Evolutionary conservation across 2,113 vertebrate species (phyloP), one percentile per base, ranked within the genome.

Genomic region (Octodon degus): DNA sequence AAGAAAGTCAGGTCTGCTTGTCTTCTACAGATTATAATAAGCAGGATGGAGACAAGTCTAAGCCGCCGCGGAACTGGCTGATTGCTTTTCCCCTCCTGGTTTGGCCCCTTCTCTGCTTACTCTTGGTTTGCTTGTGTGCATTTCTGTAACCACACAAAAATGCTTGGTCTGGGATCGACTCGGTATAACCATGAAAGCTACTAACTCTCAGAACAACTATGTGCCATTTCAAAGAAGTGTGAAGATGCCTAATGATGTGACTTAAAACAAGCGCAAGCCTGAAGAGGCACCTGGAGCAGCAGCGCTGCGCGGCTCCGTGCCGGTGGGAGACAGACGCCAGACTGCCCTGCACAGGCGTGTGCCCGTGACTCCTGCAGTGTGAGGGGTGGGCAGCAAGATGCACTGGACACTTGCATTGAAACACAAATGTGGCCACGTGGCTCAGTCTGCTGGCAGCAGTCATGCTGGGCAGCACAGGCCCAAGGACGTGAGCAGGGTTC

Each of bases 111-210:
- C 24, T 81, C 2, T n/a, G 58, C 93, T 93, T 62, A 62, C 63
- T 96, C 37, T 83, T 88, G 32, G 65, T 91, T 93, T 74, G 22
- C 47, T 74, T 80, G 34, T 95, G 83, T 62, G n/a, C 14, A 53
- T 70, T 95, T 95, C 65, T 86, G 80, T 91, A 89, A 70, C 86
- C 68, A 95, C 13, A 34, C 65, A 72, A 83, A 96, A 89, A 62
- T 95, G 22, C 30, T 91, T 85, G 55, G 27, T 81, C 86, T 91
- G 47, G 47, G 47, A 96, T 91, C 80, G 50, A 91, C 65, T 62
- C 58, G 65, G 16, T 89, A 1, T 94, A 55, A 82, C 76, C n/a
- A 86, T 85, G 11, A 58, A 95, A 86, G 67, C 30, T 47, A 81
- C 4, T 89, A 91, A 76, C 65, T 91, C 84, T 80, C 17, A 67